Conservation (phyloP, 1,140 invertebrate genomes). For the Diorhabda carinulata region DNA sequence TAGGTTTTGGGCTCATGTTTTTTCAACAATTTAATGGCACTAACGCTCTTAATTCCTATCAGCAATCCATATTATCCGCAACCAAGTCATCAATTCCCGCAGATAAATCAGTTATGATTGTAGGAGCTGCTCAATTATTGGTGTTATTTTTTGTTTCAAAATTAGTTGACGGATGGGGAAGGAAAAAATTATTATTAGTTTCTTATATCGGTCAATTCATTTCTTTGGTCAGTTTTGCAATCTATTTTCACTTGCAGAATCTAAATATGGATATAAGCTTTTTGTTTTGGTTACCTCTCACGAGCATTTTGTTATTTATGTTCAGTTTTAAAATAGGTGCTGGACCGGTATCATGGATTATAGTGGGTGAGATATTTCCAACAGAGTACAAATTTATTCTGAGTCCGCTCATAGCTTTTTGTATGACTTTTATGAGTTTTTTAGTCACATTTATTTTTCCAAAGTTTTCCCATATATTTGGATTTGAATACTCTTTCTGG, state of each 20-base stretch:
- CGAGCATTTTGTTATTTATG: slow-evolving; percentile 28
- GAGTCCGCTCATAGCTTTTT: slow-evolving; percentile 51
- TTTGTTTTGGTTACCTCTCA: slow-evolving; percentile 32
- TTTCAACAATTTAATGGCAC: slow-evolving; percentile 76
- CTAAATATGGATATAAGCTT: slow-evolving; percentile 13
- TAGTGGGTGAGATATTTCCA: slow-evolving; percentile 78
- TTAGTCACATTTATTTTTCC: slow-evolving; percentile 70
- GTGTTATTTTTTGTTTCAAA: slow-evolving; percentile 64
- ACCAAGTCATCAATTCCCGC: slow-evolving; percentile 56
- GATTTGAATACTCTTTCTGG: slow-evolving; percentile 70
- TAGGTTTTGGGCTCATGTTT: slow-evolving; percentile 63
- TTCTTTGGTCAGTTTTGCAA: slow-evolving; percentile 28
- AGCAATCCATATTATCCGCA: slow-evolving; percentile 64
- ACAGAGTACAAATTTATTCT: slow-evolving; percentile 58
- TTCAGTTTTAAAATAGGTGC: slow-evolving; percentile 52
- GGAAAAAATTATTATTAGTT: slow-evolving; percentile 64
- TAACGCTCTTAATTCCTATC: slow-evolving; percentile 79
- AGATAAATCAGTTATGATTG: slow-evolving; percentile 67
- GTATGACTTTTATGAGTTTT: slow-evolving; percentile 71
- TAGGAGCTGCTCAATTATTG: slow-evolving; percentile 67
- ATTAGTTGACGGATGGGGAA: slow-evolving; percentile 69
- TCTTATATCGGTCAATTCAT: slow-evolving; percentile 60
- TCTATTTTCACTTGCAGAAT: slow-evolving; percentile 30
- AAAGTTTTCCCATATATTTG: slow-evolving; percentile 55
- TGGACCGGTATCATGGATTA: slow-evolving; percentile 76